These are phyloP conservation scores for Asbolus verrucosus DNA, from an alignment of 1,140 invertebrate species.

Conservation along the genomic window DNA sequence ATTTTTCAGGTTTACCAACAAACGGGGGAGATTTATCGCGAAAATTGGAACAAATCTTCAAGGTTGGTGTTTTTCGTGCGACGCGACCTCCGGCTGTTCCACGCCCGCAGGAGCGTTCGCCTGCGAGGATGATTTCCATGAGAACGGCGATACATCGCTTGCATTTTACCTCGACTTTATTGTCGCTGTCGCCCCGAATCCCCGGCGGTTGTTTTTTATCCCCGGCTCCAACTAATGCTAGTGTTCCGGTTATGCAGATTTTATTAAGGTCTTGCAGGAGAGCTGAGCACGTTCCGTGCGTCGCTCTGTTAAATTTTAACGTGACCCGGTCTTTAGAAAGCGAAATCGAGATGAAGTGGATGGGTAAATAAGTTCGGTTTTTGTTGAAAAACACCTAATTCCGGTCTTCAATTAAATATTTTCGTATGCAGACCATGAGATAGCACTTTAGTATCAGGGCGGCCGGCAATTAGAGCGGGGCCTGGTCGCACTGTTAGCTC, in stretches of 20 bases:
- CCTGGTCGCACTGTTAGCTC: conserved; percentile 49
- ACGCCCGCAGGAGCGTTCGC: too few species aligned
- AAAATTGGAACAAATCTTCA: too few species aligned
- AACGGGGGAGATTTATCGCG: too few species aligned
- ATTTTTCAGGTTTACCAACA: too few species aligned
- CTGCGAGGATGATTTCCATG: too few species aligned
- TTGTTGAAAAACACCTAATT: conserved; percentile 29
- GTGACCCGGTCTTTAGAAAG: background rate
- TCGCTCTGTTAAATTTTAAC: conserved; percentile 5
- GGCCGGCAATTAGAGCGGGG: conserved; percentile 51
- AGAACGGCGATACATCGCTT: too few species aligned
- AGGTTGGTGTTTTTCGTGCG: too few species aligned
- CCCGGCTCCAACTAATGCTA: background rate
- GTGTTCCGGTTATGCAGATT: background rate
- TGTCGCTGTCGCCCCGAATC: too few species aligned
- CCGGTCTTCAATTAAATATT: conserved; percentile 47
- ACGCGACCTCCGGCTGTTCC: too few species aligned
- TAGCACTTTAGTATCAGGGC: conserved; percentile 54
- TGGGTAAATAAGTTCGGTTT: background rate
- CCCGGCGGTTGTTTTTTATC: background rate
- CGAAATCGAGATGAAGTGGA: background rate
- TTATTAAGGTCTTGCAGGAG: background rate
- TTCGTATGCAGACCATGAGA: conserved; percentile 53
- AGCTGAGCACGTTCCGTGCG: too few species aligned
- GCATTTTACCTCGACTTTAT: too few species aligned